A percentile compares a stretch with the other conserved stretches of the same genome.
Evolutionary conservation across 2,888 invertebrate species (phyloP).

Genomic region (Chrysopilus asiliformis): DNA sequence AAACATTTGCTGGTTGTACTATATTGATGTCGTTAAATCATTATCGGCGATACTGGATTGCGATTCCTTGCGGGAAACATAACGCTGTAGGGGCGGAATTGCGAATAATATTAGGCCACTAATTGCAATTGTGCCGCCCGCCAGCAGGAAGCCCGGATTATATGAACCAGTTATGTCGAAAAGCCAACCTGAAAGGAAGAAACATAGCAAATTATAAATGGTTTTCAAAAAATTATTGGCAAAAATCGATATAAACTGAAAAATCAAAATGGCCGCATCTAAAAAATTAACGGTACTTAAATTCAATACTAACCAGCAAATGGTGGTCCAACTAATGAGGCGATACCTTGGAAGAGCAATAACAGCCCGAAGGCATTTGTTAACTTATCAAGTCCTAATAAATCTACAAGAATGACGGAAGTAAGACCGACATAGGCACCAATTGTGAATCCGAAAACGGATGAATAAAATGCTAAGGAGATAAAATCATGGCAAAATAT

Average conservation of each 20-base stretch:
- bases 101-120: slow-evolving; percentile 81
- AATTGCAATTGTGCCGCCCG: slow-evolving; percentile 70
- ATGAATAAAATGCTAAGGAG: slow-evolving; percentile 62
- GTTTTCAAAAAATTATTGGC: neutral
- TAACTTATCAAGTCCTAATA: slow-evolving; percentile 80
- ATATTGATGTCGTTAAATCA: too few species aligned
- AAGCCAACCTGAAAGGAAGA: slow-evolving; percentile 55
- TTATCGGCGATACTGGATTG: too few species aligned
- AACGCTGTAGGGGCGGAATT: slow-evolving; percentile 58
- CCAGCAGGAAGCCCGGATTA: slow-evolving; percentile 75
- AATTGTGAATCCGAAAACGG: slow-evolving; percentile 76
- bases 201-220: slow-evolving; percentile 5
- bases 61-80: slow-evolving; percentile 20
- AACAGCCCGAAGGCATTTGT: slow-evolving; percentile 94
- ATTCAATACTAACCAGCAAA: slow-evolving; percentile 58
- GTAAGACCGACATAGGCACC: slow-evolving; percentile 96
- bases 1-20: too few species aligned
- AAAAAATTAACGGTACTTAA: neutral
- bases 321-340: slow-evolving; percentile 84
- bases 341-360: slow-evolving; percentile 85
- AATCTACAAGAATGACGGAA: slow-evolving; percentile 87
- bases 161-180: slow-evolving; percentile 67
- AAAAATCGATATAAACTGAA: neutral
- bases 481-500: slow-evolving; percentile 60
- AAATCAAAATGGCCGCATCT: slow-evolving; percentile 1